phyloP scores from a whole-genome alignment of 1,140 invertebrate species.

The Bombus huntii region DNA sequence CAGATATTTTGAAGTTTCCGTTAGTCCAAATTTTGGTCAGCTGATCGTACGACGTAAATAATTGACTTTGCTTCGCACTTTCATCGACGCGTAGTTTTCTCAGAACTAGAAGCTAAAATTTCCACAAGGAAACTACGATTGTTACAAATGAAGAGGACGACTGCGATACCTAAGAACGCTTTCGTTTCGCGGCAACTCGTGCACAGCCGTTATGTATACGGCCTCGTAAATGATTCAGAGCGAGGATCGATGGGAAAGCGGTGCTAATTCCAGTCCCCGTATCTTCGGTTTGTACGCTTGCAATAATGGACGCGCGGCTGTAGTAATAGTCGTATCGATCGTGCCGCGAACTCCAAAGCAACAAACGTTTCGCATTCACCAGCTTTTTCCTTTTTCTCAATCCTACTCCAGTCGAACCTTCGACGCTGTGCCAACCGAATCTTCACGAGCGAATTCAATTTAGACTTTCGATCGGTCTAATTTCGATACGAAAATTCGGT shows the following conservation, averaged over 20 bases:
- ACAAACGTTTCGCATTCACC: constrained; percentile 15
- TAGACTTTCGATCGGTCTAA: background rate
- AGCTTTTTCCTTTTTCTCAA: background rate
- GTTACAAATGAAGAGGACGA: background rate
- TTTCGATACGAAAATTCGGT: background rate
- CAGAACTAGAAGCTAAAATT: background rate
- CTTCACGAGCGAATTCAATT: background rate
- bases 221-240: constrained; percentile 51
- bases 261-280: constrained; percentile 48
- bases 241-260: constrained; percentile 45
- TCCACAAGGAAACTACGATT: background rate
- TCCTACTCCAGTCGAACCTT: too few relatives aligned
- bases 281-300: constrained; percentile 29
- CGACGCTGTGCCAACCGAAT: background rate
- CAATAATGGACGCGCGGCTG: constrained; percentile 31
- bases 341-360: constrained; percentile 3
- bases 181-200: constrained; percentile 25
- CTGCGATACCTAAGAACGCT: background rate
- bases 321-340: constrained; percentile 53
- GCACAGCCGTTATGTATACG: background rate
- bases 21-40: too few relatives aligned
- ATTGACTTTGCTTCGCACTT: background rate
- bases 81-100: background rate
- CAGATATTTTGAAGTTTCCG: too few relatives aligned
- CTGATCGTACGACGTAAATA: too few relatives aligned